A percentile compares a stretch with the other conserved stretches of the same genome.
phyloP scores from a whole-genome alignment of 2,797 vertebrate genomes.

The Dicrostonyx torquatus region DNA sequence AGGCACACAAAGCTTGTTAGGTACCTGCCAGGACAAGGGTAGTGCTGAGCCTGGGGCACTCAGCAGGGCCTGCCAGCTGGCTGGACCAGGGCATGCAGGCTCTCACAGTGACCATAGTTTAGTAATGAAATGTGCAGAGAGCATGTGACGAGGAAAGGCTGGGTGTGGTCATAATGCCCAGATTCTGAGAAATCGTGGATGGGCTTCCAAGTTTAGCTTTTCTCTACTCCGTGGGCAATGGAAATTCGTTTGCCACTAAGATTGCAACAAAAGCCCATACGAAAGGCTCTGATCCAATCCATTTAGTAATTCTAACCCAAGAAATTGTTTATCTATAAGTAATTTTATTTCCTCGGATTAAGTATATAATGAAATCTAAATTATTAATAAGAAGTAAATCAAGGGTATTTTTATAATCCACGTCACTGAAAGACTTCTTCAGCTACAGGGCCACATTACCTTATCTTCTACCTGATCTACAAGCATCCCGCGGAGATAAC shows the following conservation, averaged over 20 bases:
- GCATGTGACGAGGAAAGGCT: neutral
- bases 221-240: neutral
- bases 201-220: neutral
- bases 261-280: neutral
- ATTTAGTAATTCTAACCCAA: neutral
- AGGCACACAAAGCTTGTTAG: neutral
- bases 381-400: constrained; percentile 39
- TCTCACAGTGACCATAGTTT: neutral
- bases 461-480: neutral
- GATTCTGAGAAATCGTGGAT: neutral
- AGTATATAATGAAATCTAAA: neutral
- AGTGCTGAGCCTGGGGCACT: neutral
- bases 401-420: neutral
- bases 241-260: neutral
- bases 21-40: neutral
- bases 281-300: neutral
- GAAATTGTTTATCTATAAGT: neutral
- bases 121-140: constrained; percentile 20
- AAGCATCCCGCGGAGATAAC: neutral
- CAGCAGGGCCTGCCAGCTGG: neutral
- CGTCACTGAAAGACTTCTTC: neutral
- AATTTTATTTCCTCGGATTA: neutral
- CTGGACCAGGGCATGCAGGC: neutral
- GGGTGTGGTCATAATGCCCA: neutral
- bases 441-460: neutral